Base-by-base conservation (phyloP, 2,888 invertebrate genomes). In the Ellobium chinense region DNA sequence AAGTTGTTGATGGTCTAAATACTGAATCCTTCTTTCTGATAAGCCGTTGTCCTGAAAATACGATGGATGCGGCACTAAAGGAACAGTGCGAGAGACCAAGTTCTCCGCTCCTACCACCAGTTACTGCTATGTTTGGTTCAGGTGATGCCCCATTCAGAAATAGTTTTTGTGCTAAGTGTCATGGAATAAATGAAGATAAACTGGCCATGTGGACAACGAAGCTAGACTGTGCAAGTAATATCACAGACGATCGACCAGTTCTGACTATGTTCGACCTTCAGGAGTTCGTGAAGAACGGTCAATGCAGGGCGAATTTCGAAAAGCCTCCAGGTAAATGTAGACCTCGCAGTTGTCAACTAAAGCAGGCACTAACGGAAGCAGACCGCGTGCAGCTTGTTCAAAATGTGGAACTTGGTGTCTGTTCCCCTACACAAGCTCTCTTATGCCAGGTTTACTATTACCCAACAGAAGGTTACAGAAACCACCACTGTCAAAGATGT, bases 111-210 rank as follows among this genome's bases (percentile, higher is more conserved):
- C 36, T 77, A n/a, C 68, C 68, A 0, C 58, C 66, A 9, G 68
- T 77, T 18, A 58, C 68, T 24, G 54, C n/a, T 0, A 34, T 14
- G n/a, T 54, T 54, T 2, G 2, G 0, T 21, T n/a, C 18, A 1
- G 54, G 34, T 7, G 5, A 37, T 29, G 7, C 70, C 24, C 24
- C n/a, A 18, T 78, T 78, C 29, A 60, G 34, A 62, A 78, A 78
- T 34, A 46, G 31, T 1, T 54, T 18, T 12, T 78, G 78, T n/a
- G 78, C 62, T 2, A 12, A n/a, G 39, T 78, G 78, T 31, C 78
- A 78, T 27, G 54, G 46, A 34, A 34, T 78, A 1, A n/a, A 31
- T 7, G 12, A 21, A 0, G 66, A 66, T 1, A 58, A 27, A 2
- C 3, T 77, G 7, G 1, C 24, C 1, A 36, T 46, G 0, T 77